Evolutionary conservation across 2,113 vertebrate species (phyloP).

Genomic region (Gobio gobio): DNA sequence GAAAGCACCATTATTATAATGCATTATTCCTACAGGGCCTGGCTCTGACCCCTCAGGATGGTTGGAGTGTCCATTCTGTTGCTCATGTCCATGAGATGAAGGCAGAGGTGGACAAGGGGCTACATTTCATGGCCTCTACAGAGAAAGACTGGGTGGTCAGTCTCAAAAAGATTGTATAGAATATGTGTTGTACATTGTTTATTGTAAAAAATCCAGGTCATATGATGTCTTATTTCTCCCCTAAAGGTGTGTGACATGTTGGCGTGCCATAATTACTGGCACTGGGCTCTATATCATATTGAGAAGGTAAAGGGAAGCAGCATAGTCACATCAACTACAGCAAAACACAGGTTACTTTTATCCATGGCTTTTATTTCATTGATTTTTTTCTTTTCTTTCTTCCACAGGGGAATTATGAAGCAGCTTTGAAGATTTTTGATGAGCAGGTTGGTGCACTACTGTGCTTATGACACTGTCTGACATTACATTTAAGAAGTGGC

Average conservation of each 20-base stretch:
- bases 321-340: no score
- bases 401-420: slow-evolving; percentile 89
- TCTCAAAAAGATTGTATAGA: background rate
- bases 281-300: slow-evolving; percentile 91
- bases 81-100: slow-evolving; percentile 95
- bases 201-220: background rate
- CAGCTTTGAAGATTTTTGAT: slow-evolving; percentile 87
- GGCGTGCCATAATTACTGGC: slow-evolving; percentile 95
- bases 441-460: slow-evolving; percentile 79
- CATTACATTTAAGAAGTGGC: background rate
- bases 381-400: background rate
- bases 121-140: slow-evolving; percentile 85
- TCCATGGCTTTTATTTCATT: no score
- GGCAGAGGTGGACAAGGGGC: slow-evolving; percentile 82
- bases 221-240: slow-evolving; percentile 34
- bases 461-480: background rate
- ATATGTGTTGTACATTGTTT: background rate
- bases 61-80: slow-evolving; percentile 87
- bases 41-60: slow-evolving; percentile 78
- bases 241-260: slow-evolving; percentile 85
- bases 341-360: no score
- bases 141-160: slow-evolving; percentile 90
- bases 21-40: slow-evolving; percentile 76
- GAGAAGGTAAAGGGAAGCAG: slow-evolving; percentile 84
- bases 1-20: background rate